A percentile compares a stretch with the other conserved stretches of the same genome.
Conservation (phyloP, 2,113 vertebrate species). For the Pithys albifrons region DNA sequence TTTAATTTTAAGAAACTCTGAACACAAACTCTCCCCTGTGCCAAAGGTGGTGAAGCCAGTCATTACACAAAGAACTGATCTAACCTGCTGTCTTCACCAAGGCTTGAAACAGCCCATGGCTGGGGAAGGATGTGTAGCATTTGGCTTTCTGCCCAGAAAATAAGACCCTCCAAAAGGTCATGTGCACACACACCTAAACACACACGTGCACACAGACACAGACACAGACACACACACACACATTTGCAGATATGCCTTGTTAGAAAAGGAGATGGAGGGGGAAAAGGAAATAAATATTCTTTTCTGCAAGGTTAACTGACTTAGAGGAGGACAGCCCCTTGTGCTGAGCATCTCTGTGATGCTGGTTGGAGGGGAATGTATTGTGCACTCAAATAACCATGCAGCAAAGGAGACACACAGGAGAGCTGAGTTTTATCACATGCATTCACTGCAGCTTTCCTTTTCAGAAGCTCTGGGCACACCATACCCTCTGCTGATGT, state of each 20-base stretch:
- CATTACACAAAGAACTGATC: not conserved
- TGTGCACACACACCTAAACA: not conserved
- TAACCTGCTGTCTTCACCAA: not conserved
- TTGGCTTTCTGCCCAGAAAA: constrained; percentile 76
- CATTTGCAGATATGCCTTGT: not conserved
- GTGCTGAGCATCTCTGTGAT: not conserved
- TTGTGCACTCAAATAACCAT: not conserved
- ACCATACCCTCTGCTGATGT: not conserved
- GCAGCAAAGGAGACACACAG: not conserved
- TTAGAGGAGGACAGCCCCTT: constrained; percentile 28
- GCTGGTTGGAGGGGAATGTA: not conserved
- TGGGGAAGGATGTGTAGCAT: constrained; percentile 37
- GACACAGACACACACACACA: not conserved
- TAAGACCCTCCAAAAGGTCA: constrained; percentile 68
- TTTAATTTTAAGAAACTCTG: not conserved
- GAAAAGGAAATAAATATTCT: not conserved
- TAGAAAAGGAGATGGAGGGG: not conserved
- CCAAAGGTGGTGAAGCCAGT: rapidly evolving
- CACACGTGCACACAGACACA: no score
- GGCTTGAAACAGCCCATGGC: not conserved
- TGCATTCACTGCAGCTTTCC: not conserved
- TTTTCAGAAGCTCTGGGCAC: not conserved
- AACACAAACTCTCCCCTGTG: not conserved
- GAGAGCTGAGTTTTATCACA: not conserved
- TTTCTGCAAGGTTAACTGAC: constrained; percentile 69